Evolutionary conservation across 2,797 vertebrate species (phyloP), one percentile per base, ranked within the genome.

Genomic region (Coregonus ussuriensis): DNA sequence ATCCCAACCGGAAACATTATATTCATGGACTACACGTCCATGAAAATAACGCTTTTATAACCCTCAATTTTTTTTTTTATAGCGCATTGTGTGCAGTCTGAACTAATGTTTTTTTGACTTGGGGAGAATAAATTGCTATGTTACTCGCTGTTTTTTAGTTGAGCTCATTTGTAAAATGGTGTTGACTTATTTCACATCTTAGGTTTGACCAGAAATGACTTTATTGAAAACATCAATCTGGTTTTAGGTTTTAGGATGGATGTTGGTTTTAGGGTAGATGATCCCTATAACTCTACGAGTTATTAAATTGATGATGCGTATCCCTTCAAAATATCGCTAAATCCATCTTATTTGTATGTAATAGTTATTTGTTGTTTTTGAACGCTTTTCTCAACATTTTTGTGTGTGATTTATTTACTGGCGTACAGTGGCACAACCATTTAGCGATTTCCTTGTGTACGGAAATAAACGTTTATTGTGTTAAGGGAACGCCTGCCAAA

Each of bases 381-480:
- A 35, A 35, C 4, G 4, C 35, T 35, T 47, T 47, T 47, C 41
- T 47, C 41, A 13, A 3, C 0, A 47, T 47, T 11, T 13, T 47
- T 13, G 9, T 47, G 9, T 47, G 41, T 47, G 9, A 47, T 47
- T 47, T 47, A 13, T 47, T 47, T 47, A 47, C 9, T 47, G 41
- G 9, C 15, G 14, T 65, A 74, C 73, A 77, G 68, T 71, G 68
- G 68, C 68, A 81, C 41, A 56, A 71, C 37, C 29, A 7, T 53
- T 76, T 18, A 56, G 71, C 37, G 71, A 71, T 63, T 63, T 63
- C 59, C 59, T 75, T 79, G 77, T 67, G 65, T 71, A 63, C 54
- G 29, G 70, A 77, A 71, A 62, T 71, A 59, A 77, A 77, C 13
- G 68, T 77, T 71, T 71, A 69, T 77, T 14, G 75, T 69, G 54